phyloP scores from a whole-genome alignment of 35 echinoderm and acorn worm species.

The Heliocidaris tuberculata region DNA sequence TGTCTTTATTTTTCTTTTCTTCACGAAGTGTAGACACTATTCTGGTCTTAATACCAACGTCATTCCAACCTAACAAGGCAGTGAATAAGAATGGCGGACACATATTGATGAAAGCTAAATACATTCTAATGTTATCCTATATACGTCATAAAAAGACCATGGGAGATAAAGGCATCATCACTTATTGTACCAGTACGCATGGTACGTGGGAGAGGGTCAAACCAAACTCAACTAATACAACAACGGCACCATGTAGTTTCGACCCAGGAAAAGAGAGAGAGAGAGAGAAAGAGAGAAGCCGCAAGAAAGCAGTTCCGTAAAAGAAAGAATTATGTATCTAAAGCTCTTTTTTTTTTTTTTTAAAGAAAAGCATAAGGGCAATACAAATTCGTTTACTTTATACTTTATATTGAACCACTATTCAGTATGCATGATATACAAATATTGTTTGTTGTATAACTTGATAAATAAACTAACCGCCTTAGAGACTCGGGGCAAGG shows the following conservation, averaged over 20 bases:
- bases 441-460: too few species aligned
- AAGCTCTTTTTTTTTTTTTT: too few species aligned
- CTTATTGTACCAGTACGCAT: too few species aligned
- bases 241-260: not conserved
- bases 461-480: too few species aligned
- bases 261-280: not conserved
- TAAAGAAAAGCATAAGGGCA: too few species aligned
- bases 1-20: not conserved
- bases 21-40: not conserved
- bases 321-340: too few species aligned
- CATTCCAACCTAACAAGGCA: not conserved
- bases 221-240: not conserved
- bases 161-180: not conserved
- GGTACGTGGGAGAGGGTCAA: not conserved
- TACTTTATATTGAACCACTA: too few species aligned
- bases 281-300: too few species aligned
- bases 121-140: not conserved
- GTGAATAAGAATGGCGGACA: not conserved
- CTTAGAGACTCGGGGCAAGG: too few species aligned
- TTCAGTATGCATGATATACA: too few species aligned
- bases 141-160: not conserved
- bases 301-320: too few species aligned
- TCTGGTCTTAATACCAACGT: not conserved
- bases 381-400: too few species aligned
- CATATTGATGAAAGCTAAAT: not conserved